These are phyloP conservation scores for Mus pahari DNA, from an alignment of 2,113 vertebrate species.

Conservation along the genomic window DNA sequence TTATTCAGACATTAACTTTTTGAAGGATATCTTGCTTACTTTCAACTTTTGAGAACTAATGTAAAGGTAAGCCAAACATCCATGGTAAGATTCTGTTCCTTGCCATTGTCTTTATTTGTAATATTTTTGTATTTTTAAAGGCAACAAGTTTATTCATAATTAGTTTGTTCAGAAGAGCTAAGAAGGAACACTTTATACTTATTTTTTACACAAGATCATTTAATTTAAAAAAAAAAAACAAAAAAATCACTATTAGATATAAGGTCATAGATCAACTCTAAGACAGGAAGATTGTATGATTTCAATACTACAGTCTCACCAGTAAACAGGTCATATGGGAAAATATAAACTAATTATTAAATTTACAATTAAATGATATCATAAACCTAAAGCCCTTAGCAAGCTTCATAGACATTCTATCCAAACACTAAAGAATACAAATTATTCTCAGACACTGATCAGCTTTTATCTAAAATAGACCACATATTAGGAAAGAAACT, in stretches of 20 bases:
- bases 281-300: not conserved
- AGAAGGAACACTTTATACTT: not conserved
- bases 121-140: not conserved
- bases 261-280: no score
- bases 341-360: not conserved
- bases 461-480: not conserved
- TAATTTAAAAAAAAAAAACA: not conserved
- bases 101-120: not conserved
- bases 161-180: not conserved
- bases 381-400: not conserved
- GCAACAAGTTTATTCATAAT: not conserved
- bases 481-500: not conserved
- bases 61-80: not conserved
- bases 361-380: not conserved
- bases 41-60: not conserved
- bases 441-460: not conserved
- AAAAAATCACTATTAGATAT: not conserved
- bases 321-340: not conserved
- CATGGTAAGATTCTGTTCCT: not conserved
- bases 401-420: not conserved
- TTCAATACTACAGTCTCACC: not conserved
- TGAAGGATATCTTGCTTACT: not conserved
- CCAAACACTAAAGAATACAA: not conserved
- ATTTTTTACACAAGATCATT: not conserved
- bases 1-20: not conserved